Percentiles rank a stretch among this genome's conserved stretches.
Evolutionary conservation across 1,140 invertebrate species (phyloP).

Genomic region (Arion vulgaris): DNA sequence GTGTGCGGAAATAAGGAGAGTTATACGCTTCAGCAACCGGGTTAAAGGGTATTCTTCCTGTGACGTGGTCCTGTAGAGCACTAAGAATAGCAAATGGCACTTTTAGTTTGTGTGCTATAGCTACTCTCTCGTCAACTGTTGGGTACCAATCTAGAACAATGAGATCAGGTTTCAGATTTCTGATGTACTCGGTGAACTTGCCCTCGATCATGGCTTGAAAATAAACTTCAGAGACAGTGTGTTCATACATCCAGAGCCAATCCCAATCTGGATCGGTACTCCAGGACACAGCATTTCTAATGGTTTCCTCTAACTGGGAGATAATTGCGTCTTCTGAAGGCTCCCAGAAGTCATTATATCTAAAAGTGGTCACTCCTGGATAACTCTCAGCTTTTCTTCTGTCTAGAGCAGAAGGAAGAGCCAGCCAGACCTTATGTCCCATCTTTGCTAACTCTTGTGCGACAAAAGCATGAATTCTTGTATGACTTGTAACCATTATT

Average conservation of each 20-base stretch:
- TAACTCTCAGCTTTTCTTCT: conserved; percentile 42
- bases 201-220: background rate
- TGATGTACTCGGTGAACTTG: background rate
- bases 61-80: background rate
- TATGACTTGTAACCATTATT: conserved; percentile 56
- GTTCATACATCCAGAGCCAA: background rate
- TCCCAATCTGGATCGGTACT: background rate
- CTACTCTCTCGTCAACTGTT: background rate
- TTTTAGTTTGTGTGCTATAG: conserved; percentile 27
- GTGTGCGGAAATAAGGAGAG: background rate
- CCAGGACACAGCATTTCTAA: background rate
- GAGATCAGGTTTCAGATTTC: conserved; percentile 11
- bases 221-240: background rate
- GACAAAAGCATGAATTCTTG: conserved; percentile 57
- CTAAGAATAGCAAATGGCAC: conserved; percentile 35
- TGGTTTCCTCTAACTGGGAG: background rate
- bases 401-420: conserved; percentile 35
- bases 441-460: background rate
- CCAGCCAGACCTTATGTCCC: background rate
- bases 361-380: conserved; percentile 37
- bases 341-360: conserved; percentile 31
- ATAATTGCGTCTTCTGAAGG: background rate
- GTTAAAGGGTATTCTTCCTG: conserved; percentile 3
- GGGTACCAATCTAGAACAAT: conserved; percentile 38
- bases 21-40: conserved; percentile 3